Percentiles rank a stretch among this genome's conserved stretches.
Conservation (phyloP, 2,113 vertebrate genomes). For the Zapornia atra region DNA sequence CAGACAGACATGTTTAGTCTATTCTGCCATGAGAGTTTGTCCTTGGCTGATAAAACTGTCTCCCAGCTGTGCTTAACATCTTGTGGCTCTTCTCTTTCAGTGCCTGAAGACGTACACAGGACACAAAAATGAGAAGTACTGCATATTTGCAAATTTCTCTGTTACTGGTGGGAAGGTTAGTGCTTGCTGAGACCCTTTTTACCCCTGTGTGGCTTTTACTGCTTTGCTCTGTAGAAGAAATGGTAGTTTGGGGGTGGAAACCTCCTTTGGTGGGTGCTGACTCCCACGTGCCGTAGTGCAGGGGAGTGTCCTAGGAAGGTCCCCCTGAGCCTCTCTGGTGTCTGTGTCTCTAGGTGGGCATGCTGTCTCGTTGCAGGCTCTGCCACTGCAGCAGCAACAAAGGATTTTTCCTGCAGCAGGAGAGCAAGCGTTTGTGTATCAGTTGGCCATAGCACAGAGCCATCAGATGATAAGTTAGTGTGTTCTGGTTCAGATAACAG, state of each 20-base stretch:
- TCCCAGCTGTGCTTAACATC: background rate
- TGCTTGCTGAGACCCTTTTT: background rate
- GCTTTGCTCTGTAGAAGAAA: background rate
- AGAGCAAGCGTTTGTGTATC: background rate
- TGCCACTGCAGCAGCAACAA: background rate
- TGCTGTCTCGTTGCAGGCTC: background rate
- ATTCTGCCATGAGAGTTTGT: background rate
- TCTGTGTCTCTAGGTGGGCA: background rate
- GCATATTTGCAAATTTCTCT: slow-evolving; percentile 98
- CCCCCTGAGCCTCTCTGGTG: background rate
- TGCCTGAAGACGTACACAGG: slow-evolving; percentile 98
- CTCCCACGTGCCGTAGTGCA: background rate
- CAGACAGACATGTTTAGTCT: background rate
- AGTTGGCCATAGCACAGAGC: rapidly evolving
- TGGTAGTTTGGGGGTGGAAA: background rate
- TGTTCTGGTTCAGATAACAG: background rate
- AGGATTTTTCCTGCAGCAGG: background rate
- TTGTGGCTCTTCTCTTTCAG: slow-evolving; percentile 71
- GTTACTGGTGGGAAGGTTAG: slow-evolving; percentile 97
- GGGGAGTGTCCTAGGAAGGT: background rate
- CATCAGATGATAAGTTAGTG: too few species aligned
- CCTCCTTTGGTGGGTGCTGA: background rate
- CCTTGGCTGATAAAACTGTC: background rate
- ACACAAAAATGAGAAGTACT: slow-evolving; percentile 99
- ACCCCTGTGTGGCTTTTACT: background rate